phyloP scores from a whole-genome alignment of 2,888 invertebrate genomes.

The Lordiphosa andalusiaca region DNA sequence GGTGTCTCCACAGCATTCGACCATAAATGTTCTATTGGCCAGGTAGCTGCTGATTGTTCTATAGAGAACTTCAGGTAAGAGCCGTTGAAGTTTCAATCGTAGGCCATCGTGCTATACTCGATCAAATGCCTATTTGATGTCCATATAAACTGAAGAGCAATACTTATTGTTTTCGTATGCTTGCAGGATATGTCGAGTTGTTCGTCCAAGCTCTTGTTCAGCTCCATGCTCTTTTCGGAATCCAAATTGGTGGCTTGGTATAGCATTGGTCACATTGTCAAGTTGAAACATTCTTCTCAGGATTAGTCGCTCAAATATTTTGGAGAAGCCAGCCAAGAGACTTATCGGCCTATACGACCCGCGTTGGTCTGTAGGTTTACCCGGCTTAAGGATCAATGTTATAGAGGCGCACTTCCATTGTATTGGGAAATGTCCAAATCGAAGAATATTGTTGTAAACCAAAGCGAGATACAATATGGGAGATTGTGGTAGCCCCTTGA shows the following conservation, averaged over 20 bases:
- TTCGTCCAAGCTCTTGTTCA: slow-evolving; percentile 7
- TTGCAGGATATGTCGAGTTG: not conserved
- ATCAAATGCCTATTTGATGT: slow-evolving; percentile 16
- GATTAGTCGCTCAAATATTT: not conserved
- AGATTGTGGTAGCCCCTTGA: not conserved
- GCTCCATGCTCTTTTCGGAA: no score
- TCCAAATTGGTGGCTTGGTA: slow-evolving; percentile 10
- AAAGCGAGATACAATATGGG: not conserved
- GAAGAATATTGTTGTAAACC: not conserved
- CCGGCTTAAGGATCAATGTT: not conserved
- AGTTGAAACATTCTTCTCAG: not conserved
- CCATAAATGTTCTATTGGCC: no score
- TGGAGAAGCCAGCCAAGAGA: not conserved
- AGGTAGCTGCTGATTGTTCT: no score
- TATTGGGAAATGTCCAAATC: not conserved
- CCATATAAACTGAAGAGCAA: slow-evolving; percentile 9
- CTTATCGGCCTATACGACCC: not conserved
- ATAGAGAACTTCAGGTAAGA: no score
- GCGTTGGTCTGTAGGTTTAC: not conserved
- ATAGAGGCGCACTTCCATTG: not conserved
- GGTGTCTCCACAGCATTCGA: no score
- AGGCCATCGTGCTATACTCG: slow-evolving; percentile 19
- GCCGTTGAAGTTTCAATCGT: no score
- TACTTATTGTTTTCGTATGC: slow-evolving; percentile 1
- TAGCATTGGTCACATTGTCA: not conserved